These are phyloP conservation scores for Drosophila erecta DNA, from an alignment of 1,140 invertebrate species.

Conservation along the genomic window DNA sequence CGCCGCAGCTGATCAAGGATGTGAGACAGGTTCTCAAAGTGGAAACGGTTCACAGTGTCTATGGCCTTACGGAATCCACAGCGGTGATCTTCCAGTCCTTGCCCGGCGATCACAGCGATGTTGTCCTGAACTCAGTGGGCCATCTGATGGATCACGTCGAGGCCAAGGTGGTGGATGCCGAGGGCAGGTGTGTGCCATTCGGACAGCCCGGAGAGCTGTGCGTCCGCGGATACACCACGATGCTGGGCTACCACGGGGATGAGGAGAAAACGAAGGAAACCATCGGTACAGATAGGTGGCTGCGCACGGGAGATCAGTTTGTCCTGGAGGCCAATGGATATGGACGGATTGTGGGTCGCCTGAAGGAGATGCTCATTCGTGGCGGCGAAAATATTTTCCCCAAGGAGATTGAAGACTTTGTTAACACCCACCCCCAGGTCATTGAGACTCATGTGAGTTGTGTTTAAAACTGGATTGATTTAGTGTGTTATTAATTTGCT, in stretches of 20 bases:
- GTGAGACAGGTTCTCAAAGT: constrained; percentile 86
- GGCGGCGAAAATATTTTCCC: constrained; percentile 97
- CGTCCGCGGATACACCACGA: constrained; percentile 91
- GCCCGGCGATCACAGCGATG: constrained; percentile 88
- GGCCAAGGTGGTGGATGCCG: constrained; percentile 90
- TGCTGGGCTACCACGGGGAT: constrained; percentile 96
- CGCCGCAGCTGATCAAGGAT: constrained; percentile 89
- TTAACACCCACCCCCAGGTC: constrained; percentile 91
- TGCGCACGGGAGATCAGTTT: constrained; percentile 95
- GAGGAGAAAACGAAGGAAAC: constrained; percentile 91
- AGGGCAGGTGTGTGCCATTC: constrained; percentile 90
- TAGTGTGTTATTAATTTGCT: background rate
- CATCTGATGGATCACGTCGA: constrained; percentile 92
- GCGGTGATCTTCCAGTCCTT: constrained; percentile 90
- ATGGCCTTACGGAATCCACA: constrained; percentile 95
- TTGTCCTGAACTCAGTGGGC: constrained; percentile 91
- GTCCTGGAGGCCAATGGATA: constrained; percentile 91
- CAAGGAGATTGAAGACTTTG: constrained; percentile 93
- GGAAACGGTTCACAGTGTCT: constrained; percentile 88
- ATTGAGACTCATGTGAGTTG: constrained; percentile 89
- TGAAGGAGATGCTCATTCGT: constrained; percentile 96
- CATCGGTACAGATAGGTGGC: constrained; percentile 91
- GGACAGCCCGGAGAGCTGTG: constrained; percentile 93
- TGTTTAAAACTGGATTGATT: too few relatives aligned
- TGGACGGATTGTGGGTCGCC: constrained; percentile 91